Evolutionary conservation across 1,140 invertebrate genomes (phyloP).

Genomic region (Harlomillsia oculata): DNA sequence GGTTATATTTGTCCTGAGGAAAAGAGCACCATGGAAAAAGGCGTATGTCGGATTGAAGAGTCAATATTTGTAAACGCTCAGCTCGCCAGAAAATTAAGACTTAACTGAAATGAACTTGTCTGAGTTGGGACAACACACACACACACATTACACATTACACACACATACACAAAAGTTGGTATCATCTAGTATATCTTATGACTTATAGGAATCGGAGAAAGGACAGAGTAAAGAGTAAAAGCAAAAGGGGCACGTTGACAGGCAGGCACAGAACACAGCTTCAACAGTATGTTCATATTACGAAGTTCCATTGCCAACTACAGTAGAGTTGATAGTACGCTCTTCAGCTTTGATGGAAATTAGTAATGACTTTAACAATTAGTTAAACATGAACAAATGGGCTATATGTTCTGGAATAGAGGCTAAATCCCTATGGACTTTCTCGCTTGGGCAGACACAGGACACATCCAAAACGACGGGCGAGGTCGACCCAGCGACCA

Average conservation of each 20-base stretch:
- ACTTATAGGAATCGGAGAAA: too few species aligned
- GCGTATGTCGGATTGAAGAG: constrained; percentile 31
- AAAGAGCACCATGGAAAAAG: constrained; percentile 17
- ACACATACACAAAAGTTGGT: constrained; percentile 26
- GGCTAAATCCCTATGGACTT: constrained; percentile 26
- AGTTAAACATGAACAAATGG: constrained; percentile 37
- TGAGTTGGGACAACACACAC: background rate
- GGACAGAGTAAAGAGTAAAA: too few species aligned
- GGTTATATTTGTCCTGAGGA: constrained; percentile 31
- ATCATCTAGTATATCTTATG: too few species aligned
- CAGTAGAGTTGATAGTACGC: constrained; percentile 25
- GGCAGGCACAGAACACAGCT: too few species aligned
- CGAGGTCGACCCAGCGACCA: too few species aligned
- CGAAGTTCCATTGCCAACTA: background rate
- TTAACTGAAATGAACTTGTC: constrained; percentile 30
- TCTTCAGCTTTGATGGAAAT: constrained; percentile 36
- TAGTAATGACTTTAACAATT: constrained; percentile 37
- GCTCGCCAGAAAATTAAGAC: constrained; percentile 36
- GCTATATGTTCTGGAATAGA: constrained; percentile 13
- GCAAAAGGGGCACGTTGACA: too few species aligned
- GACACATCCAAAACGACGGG: background rate
- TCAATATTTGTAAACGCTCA: constrained; percentile 36
- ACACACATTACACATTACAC: constrained; percentile 8
- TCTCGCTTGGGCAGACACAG: constrained; percentile 1
- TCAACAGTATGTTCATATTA: too few species aligned